Percentiles rank a stretch among this genome's conserved stretches.
Evolutionary conservation across 2,113 vertebrate genomes (phyloP).

Genomic region (Orthonyx spaldingii): DNA sequence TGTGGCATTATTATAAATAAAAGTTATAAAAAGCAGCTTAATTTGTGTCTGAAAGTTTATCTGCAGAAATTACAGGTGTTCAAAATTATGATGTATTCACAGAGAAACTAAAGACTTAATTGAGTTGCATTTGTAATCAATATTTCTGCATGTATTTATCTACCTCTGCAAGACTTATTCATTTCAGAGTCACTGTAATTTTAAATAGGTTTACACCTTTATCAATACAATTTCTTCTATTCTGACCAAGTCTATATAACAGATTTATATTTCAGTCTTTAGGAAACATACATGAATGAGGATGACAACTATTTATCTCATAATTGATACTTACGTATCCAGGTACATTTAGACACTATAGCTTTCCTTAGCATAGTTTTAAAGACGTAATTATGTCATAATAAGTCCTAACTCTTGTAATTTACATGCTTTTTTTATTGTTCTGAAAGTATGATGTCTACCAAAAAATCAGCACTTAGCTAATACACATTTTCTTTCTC

Average conservation of each 20-base stretch:
- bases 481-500: not conserved
- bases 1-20: not conserved
- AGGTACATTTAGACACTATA: constrained; percentile 24
- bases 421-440: not conserved
- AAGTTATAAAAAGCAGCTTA: not conserved
- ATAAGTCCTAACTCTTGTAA: constrained; percentile 45
- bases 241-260: not conserved
- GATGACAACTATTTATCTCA: not conserved
- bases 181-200: not conserved
- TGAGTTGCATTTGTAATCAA: not conserved
- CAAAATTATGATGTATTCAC: not conserved
- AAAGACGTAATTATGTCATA: constrained; percentile 60
- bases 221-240: not conserved
- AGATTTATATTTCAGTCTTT: not conserved
- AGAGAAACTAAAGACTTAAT: not conserved
- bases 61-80: not conserved
- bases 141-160: not conserved
- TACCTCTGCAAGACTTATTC: not conserved
- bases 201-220: not conserved
- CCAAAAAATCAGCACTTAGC: not conserved
- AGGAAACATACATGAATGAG: not conserved
- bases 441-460: not conserved
- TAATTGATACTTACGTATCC: constrained; percentile 45
- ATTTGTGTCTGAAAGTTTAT: not conserved
- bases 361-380: constrained; percentile 58